These are phyloP conservation scores for Bombus picipes DNA, from an alignment of 1,140 invertebrate genomes.

Conservation along the genomic window DNA sequence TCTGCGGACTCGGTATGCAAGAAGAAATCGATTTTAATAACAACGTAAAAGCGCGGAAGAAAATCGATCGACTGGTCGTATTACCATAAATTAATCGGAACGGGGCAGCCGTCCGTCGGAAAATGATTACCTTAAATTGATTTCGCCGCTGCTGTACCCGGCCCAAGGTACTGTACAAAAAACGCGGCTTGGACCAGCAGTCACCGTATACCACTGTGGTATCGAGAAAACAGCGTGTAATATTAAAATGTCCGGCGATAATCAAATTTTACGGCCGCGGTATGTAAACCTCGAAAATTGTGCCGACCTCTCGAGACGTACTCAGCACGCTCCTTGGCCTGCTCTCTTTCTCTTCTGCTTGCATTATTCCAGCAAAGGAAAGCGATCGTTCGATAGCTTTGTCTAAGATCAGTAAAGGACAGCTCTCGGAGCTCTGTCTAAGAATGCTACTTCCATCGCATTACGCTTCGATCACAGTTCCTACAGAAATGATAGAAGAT, in stretches of 20 bases:
- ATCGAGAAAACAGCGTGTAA: conserved; percentile 39
- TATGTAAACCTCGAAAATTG: conserved; percentile 44
- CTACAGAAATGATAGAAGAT: neutral
- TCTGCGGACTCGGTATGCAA: neutral
- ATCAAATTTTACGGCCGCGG: conserved; percentile 42
- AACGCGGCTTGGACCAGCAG: neutral
- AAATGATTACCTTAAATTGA: conserved; percentile 50
- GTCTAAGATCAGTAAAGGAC: neutral
- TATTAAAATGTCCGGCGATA: conserved; percentile 36
- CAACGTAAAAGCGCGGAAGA: conserved; percentile 6
- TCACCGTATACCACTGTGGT: neutral
- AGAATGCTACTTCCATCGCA: neutral
- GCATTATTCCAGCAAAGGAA: neutral
- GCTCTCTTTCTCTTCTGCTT: neutral
- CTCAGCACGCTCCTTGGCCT: neutral
- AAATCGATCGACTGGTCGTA: conserved; percentile 21
- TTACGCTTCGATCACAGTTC: neutral
- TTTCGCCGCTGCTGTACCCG: neutral
- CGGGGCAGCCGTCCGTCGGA: neutral
- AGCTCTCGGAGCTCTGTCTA: neutral
- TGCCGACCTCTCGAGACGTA: too few species aligned
- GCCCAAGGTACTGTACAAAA: neutral
- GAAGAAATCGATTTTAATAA: conserved; percentile 30
- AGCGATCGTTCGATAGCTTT: neutral
- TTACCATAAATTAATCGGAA: conserved; percentile 46